Conservation (phyloP, 2,888 invertebrate genomes). For the Nycteola revayana region DNA sequence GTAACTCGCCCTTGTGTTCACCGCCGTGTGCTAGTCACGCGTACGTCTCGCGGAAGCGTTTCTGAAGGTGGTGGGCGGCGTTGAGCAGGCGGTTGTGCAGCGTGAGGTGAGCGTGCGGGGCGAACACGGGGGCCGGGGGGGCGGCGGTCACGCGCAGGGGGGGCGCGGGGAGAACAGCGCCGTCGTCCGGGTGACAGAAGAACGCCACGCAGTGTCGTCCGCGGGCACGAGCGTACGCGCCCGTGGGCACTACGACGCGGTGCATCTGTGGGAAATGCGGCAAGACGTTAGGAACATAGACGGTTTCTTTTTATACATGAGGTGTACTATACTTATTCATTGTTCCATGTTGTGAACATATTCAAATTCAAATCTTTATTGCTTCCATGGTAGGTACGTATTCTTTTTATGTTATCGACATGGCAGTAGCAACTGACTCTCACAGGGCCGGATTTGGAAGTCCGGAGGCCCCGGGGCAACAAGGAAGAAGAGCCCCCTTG, state of each 20-base stretch:
- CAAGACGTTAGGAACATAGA: too few species aligned
- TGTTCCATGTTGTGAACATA: too few species aligned
- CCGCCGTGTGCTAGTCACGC: slow-evolving; percentile 72
- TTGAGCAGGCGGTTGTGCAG: slow-evolving; percentile 83
- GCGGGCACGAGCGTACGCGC: slow-evolving; percentile 82
- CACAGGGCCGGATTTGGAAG: too few species aligned
- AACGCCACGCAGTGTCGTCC: slow-evolving; percentile 89
- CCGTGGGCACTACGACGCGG: slow-evolving; percentile 87
- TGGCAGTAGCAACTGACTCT: too few species aligned
- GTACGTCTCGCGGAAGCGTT: slow-evolving; percentile 87
- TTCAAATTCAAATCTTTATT: too few species aligned
- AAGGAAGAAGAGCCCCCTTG: too few species aligned
- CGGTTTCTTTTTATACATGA: too few species aligned
- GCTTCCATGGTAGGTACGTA: too few species aligned
- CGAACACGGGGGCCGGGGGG: slow-evolving; percentile 62
- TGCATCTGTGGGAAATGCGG: too few species aligned
- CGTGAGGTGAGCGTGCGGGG: slow-evolving; percentile 68
- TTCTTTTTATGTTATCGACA: too few species aligned
- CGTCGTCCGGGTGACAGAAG: slow-evolving; percentile 88
- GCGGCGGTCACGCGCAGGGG: slow-evolving; percentile 66
- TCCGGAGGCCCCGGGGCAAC: too few species aligned
- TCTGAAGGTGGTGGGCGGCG: slow-evolving; percentile 87
- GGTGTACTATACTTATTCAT: too few species aligned
- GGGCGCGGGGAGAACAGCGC: slow-evolving; percentile 74
- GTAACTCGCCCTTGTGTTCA: slow-evolving; percentile 24